Percentiles rank a stretch among this genome's conserved stretches.
Conservation (phyloP, 1,140 invertebrate species). For the Diplogasteroides magnus region DNA sequence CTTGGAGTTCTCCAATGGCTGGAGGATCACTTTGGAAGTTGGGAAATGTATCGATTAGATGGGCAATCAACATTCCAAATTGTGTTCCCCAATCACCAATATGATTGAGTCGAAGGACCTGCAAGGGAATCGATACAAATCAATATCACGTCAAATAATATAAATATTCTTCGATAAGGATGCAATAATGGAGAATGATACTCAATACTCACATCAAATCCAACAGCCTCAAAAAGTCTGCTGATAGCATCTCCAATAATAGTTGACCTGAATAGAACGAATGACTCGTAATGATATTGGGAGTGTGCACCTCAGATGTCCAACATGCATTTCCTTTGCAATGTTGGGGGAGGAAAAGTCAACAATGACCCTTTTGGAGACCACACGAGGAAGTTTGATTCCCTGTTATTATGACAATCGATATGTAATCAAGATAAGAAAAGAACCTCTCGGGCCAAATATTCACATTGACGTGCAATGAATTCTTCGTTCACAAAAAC, state of each 20-base stretch:
- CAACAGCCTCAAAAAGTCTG: conserved; percentile 82
- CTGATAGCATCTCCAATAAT: conserved; percentile 88
- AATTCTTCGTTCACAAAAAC: conserved; percentile 72
- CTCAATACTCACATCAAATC: conserved; percentile 67
- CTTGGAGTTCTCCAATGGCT: conserved; percentile 84
- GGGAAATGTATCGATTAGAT: conserved; percentile 84
- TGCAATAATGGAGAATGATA: background rate
- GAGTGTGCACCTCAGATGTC: conserved; percentile 78
- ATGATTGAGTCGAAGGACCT: conserved; percentile 84
- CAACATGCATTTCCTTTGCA: conserved; percentile 99
- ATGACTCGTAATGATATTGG: no score
- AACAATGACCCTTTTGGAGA: conserved; percentile 71
- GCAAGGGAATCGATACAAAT: no score
- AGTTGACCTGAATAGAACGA: conserved; percentile 67
- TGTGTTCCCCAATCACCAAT: conserved; percentile 99
- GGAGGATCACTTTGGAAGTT: conserved; percentile 77
- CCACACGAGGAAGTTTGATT: conserved; percentile 61
- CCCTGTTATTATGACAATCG: conserved; percentile 22
- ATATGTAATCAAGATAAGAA: background rate
- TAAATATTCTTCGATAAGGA: background rate
- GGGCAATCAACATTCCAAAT: conserved; percentile 98
- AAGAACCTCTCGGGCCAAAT: background rate
- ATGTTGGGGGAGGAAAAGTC: conserved; percentile 99
- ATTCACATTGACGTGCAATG: conserved; percentile 60
- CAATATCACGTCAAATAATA: no score